Evolutionary conservation across 2,113 vertebrate species (phyloP).

Genomic region (Sardina pilchardus): DNA sequence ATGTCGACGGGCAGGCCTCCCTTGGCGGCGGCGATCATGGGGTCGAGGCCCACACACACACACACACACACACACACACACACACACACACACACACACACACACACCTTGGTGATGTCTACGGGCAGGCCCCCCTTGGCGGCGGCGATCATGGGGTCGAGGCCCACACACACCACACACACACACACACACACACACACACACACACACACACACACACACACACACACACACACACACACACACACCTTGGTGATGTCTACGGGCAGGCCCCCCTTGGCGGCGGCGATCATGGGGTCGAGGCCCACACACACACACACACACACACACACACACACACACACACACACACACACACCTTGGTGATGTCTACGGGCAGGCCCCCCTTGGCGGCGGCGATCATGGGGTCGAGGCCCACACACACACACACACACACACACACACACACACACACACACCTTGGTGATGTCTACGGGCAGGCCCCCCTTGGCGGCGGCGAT

Average conservation of each 20-base stretch:
- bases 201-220: too few relatives aligned
- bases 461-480: conserved; percentile 85
- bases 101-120: conserved; percentile 81
- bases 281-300: conserved; percentile 83
- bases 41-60: conserved; percentile 84
- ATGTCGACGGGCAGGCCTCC: conserved; percentile 86
- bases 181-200: too few relatives aligned
- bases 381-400: conserved; percentile 81
- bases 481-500: conserved; percentile 81
- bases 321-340: background rate
- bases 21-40: conserved; percentile 83
- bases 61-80: too few relatives aligned
- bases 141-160: conserved; percentile 85
- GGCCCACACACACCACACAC: conserved; percentile 65
- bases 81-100: background rate
- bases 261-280: conserved; percentile 82
- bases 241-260: conserved; percentile 81
- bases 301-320: too few relatives aligned
- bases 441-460: conserved; percentile 63
- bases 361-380: conserved; percentile 85
- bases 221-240: background rate
- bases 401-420: conserved; percentile 86
- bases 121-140: conserved; percentile 83
- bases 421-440: background rate
- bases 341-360: conserved; percentile 63